Base-by-base conservation (phyloP, 1,140 invertebrate genomes). In the Musca domestica region DNA sequence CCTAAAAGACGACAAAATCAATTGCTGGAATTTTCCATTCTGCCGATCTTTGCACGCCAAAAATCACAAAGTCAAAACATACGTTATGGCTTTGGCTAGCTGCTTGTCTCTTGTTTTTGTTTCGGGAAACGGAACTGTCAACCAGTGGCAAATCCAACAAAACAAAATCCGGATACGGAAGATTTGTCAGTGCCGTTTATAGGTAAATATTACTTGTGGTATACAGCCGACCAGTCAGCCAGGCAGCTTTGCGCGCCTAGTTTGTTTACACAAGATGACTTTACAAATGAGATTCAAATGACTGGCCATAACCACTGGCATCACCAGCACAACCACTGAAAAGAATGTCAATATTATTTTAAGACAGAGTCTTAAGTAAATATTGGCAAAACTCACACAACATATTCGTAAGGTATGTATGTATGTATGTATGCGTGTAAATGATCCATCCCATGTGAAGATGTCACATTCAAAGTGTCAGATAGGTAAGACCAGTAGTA, bases 231-330 rank as follows among this genome's bases (percentile, higher is more conserved):
- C n/a, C n/a, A n/a, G n/a, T n/a, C n/a, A n/a, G n/a, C n/a, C n/a
- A n/a, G n/a, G n/a, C 27, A 30, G 3, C 27, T 3, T 4, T 30
- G 3, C 12, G 34, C 12, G 34, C 5, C 23, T 4, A 51, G 25
- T 65, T 65, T 65, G 64, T 65, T 65, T 48, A 65, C 46, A 23
- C 64, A 65, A 65, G 25, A 49, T 65, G 64, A 65, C 64, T 65
- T 65, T 51, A 65, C 64, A 65, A 65, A 65, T 65, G 64, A 65
- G 64, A 65, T 65, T 49, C 64, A 48, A 51, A 65, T 65, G 64
- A 48, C 27, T 34, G 61, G 7, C 41, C 7, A 34, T 10, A 14
- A 17, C 23, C 23, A 34, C 34, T 41, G 10, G 2, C 34, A 5
- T 10, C 34, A 2, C 34, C 3, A 30, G 3, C 3, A 30, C 27